Conservation (phyloP, 2,113 vertebrate genomes). For the Podiceps cristatus region DNA sequence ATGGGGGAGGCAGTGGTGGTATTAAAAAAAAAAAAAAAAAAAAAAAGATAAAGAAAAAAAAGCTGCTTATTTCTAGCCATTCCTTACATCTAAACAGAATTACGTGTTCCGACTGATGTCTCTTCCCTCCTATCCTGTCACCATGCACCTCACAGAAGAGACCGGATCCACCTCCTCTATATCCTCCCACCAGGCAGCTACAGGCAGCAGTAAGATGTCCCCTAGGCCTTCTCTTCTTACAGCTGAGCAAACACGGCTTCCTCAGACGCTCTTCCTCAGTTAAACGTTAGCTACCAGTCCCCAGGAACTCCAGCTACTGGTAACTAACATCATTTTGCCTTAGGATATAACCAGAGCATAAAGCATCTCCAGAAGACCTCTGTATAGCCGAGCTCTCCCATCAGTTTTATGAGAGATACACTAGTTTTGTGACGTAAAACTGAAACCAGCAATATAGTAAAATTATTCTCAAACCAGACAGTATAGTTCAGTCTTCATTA, state of each 20-base stretch:
- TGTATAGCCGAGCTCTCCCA: background rate
- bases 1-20: too few species aligned
- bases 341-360: background rate
- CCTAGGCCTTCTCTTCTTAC: background rate
- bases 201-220: background rate
- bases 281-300: background rate
- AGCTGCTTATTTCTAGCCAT: background rate
- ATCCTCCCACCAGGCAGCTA: background rate
- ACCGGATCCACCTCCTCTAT: background rate
- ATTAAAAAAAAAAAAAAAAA: too few species aligned
- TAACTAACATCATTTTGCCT: background rate
- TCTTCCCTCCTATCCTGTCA: background rate
- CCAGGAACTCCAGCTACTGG: background rate
- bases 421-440: background rate
- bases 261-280: background rate
- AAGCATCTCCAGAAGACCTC: background rate
- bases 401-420: background rate
- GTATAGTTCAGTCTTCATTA: background rate
- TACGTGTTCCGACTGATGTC: background rate
- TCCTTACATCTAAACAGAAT: background rate
- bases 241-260: background rate
- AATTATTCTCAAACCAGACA: background rate
- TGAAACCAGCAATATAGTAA: background rate
- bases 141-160: background rate
- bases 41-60: too few species aligned